These are phyloP conservation scores for Amphipoea oculea DNA, from an alignment of 2,888 invertebrate genomes.

Conservation along the genomic window DNA sequence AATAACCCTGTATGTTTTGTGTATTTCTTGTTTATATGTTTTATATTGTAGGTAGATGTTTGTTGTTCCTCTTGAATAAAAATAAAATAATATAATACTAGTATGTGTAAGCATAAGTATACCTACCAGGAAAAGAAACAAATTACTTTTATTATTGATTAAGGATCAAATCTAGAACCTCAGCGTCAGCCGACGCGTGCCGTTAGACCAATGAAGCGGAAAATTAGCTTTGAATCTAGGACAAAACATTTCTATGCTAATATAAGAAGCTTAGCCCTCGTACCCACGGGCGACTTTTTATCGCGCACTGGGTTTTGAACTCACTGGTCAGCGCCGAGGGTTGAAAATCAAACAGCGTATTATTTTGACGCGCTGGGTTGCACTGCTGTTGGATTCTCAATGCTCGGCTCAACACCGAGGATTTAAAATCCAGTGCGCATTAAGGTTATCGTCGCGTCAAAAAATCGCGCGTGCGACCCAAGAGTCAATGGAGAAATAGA, in stretches of 20 bases:
- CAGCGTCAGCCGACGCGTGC: neutral
- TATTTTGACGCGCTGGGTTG: neutral
- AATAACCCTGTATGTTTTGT: too few relatives aligned
- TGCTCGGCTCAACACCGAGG: neutral
- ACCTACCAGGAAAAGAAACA: neutral
- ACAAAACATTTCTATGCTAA: constrained; percentile 62
- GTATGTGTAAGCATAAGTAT: neutral
- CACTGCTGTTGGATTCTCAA: neutral
- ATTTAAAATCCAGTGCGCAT: neutral
- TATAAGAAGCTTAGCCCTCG: constrained; percentile 27
- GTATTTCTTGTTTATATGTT: too few relatives aligned
- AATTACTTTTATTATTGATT: constrained; percentile 15
- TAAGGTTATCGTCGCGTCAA: neutral
- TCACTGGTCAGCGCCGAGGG: neutral
- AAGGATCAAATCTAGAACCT: constrained; percentile 12
- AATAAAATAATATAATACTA: too few relatives aligned
- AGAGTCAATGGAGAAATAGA: constrained; percentile 47
- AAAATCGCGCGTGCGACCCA: neutral
- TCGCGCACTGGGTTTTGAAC: neutral
- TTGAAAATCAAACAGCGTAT: neutral
- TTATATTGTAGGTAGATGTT: too few relatives aligned
- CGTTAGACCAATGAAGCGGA: constrained; percentile 34
- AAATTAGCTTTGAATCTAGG: constrained; percentile 60
- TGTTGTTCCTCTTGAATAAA: too few relatives aligned
- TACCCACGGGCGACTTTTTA: neutral